Evolutionary conservation across 1,140 invertebrate genomes (phyloP).

Genomic region (Ganaspis sp.): DNA sequence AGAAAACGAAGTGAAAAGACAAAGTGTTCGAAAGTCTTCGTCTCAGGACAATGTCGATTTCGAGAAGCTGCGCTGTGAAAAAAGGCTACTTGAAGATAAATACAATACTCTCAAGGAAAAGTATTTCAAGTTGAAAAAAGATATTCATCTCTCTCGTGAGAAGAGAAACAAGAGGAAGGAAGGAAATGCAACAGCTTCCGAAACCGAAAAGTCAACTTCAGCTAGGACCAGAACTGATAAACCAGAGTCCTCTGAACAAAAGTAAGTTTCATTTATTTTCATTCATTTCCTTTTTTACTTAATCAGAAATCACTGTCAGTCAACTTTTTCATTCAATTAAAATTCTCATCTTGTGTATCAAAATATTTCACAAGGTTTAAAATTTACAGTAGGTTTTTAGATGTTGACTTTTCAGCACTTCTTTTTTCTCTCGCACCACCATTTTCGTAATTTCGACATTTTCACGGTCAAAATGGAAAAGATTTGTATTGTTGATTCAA

Average conservation of each 20-base stretch:
- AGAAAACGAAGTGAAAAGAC: slow-evolving; percentile 74
- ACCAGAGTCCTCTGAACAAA: slow-evolving; percentile 72
- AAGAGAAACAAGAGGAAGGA: slow-evolving; percentile 77
- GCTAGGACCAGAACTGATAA: slow-evolving; percentile 70
- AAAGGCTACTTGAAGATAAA: slow-evolving; percentile 84
- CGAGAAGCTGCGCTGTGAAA: slow-evolving; percentile 84
- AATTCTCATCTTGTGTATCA: neutral
- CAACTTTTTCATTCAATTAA: slow-evolving; percentile 22
- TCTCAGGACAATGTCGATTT: slow-evolving; percentile 76
- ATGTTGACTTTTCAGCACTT: neutral
- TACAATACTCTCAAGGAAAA: slow-evolving; percentile 89
- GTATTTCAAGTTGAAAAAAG: slow-evolving; percentile 86
- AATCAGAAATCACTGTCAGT: slow-evolving; percentile 19
- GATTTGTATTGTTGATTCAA: neutral
- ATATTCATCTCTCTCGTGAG: slow-evolving; percentile 82
- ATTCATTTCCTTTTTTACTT: neutral
- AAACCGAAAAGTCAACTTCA: slow-evolving; percentile 83
- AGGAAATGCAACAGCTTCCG: slow-evolving; percentile 81
- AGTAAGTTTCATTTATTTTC: slow-evolving; percentile 65
- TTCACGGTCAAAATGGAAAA: neutral
- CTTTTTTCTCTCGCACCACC: slow-evolving; percentile 11
- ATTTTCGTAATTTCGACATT: neutral
- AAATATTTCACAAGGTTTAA: slow-evolving; percentile 8
- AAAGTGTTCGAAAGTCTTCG: slow-evolving; percentile 64
- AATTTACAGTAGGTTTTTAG: neutral